Conservation (phyloP, 2,888 invertebrate species). For the Yponomeuta cagnagella region DNA sequence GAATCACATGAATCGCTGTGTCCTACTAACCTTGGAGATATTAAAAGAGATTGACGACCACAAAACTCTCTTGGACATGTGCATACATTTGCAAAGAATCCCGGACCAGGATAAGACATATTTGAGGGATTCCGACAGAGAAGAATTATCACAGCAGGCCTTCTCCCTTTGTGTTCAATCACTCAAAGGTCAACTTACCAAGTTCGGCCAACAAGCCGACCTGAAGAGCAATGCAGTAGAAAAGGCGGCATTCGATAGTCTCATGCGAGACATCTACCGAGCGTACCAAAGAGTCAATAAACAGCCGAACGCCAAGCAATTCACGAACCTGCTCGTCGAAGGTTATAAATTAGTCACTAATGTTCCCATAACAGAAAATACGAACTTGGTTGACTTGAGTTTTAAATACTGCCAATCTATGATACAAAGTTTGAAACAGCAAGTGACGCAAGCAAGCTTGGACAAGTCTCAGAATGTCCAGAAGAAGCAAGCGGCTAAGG, state of each 20-base stretch:
- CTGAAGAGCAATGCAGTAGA: conserved; percentile 63
- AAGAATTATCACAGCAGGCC: conserved; percentile 87
- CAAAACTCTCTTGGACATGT: conserved; percentile 85
- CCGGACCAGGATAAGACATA: conserved; percentile 94
- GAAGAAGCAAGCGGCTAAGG: conserved; percentile 50
- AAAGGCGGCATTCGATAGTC: conserved; percentile 64
- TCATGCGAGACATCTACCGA: conserved; percentile 77
- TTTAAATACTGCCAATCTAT: conserved; percentile 82
- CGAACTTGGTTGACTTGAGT: conserved; percentile 79
- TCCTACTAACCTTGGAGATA: conserved; percentile 87
- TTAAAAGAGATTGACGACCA: conserved; percentile 87
- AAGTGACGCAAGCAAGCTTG: conserved; percentile 54
- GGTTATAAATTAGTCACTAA: conserved; percentile 80
- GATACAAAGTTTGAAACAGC: conserved; percentile 74
- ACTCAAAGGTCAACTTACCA: conserved; percentile 78
- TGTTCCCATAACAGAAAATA: conserved; percentile 77
- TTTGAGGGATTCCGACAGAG: conserved; percentile 88
- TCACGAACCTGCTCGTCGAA: conserved; percentile 80
- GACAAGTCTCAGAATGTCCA: conserved; percentile 55
- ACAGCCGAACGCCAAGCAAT: conserved; percentile 74
- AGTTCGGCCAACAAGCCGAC: conserved; percentile 65
- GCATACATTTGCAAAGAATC: conserved; percentile 83
- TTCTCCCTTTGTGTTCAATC: conserved; percentile 83
- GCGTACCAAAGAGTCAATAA: conserved; percentile 82
- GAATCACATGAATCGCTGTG: conserved; percentile 91